Evolutionary conservation across 2,113 vertebrate genomes (phyloP), one percentile per base, ranked within the genome.

Genomic region (Sphyrna mokarran): DNA sequence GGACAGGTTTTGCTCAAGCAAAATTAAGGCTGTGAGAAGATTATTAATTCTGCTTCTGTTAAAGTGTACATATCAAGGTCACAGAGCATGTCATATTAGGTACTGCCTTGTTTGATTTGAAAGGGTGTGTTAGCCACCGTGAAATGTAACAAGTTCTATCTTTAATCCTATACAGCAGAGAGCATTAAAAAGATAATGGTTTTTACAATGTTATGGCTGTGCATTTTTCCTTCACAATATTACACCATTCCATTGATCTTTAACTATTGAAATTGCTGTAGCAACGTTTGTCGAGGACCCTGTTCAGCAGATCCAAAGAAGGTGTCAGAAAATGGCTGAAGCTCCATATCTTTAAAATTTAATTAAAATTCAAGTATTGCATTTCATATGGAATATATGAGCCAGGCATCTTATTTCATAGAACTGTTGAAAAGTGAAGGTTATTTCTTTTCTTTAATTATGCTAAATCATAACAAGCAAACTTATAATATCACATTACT

Each of bases 21-120:
- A 23, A 96, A 96, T n/a, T 96, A 96, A 96, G 29, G 23, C 69
- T 86, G 78, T 83, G 22, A 18, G 26, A 96, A 95, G n/a, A 95
- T 95, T 93, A 95, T 95, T 61, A 70, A 96, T 89, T 91, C 43
- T 13, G 8, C 95, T 86, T 20, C 70, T 96, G 23, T 96, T 95
- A 95, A 96, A 43, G 10, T 13, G 94, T 95, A 76, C 3, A 63
- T 95, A 58, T 48, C 48, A 66, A 87, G 95, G 33, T 95, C 93
- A 95, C 95, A 89, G 58, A 96, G 80, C 95, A 94, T 23, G 72
- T 95, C 89, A 40, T 76, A 96, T 94, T 95, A 78, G 87, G 76
- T 95, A 48, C 95, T 93, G 43, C 40, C 68, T 72, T 95, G 68
- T 95, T 95, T 72, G 94, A 95, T 95, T 40, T 95, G 94, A 95